phyloP scores from a whole-genome alignment of 2,797 vertebrate genomes.

The Rhabdophis nuchalis region DNA sequence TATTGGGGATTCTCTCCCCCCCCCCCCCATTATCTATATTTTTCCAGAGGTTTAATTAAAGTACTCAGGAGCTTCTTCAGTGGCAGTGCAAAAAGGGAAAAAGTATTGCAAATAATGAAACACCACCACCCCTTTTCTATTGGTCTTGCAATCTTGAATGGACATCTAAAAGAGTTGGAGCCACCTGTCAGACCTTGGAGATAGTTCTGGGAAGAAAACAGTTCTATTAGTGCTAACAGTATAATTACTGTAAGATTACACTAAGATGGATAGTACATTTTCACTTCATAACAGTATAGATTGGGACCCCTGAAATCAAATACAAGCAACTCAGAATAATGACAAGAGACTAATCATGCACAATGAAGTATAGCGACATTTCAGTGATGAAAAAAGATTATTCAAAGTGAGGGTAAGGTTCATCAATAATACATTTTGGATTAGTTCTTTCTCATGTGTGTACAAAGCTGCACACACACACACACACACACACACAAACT shows the following conservation, averaged over 20 bases:
- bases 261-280: background rate
- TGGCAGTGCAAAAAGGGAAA: background rate
- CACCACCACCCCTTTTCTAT: background rate
- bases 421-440: background rate
- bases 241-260: background rate
- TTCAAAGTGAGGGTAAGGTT: background rate
- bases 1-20: background rate
- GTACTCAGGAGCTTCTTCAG: background rate
- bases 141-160: too few species aligned
- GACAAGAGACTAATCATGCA: too few species aligned
- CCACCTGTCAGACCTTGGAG: background rate
- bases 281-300: background rate
- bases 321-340: background rate
- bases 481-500: background rate
- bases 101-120: background rate
- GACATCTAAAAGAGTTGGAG: background rate
- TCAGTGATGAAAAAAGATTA: background rate
- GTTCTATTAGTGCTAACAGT: background rate
- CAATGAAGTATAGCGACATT: background rate
- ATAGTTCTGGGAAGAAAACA: background rate
- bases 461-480: background rate
- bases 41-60: background rate
- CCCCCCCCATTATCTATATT: background rate
- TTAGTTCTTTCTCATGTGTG: background rate
- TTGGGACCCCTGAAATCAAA: background rate